Base-by-base conservation (phyloP, 2,888 invertebrate species). In the Drosophila anceps region DNA sequence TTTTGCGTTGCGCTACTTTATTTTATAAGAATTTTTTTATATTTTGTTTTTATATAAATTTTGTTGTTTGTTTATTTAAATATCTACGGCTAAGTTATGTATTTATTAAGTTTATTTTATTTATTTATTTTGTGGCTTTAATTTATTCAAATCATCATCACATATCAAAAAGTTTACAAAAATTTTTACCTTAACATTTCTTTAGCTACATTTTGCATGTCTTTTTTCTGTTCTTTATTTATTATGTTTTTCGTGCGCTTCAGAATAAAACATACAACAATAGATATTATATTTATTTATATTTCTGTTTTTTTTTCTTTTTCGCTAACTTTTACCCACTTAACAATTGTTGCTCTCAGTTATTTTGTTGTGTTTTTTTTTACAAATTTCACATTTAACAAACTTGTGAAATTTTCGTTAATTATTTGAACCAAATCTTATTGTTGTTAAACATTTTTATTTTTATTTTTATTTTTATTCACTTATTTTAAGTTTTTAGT, bases 61-160 rank as follows among this genome's bases (percentile, higher is more conserved):
- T 18, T 60, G 12, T 65, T 69, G 13, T 65, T 66, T 69, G 84
- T 79, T 87, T 71, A 68, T 81, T 83, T 71, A 70, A 76, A 84
- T 86, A 81, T 73, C 88, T 86, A 90, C 69, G 69, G 69, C 89
- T 83, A 79, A 60, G 46, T 68, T 75, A 62, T 72, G 70, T 65
- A 68, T 70, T 33, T 69, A 57, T 67, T 73, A 39, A 35, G 51
- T 53, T 54, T 51, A 33, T 20, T 33, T 33, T 5, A 18, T 50
- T 50, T 46, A 29, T 54, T 61, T 31, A n/a, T 55, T 24, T 44
- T 61, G 82, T 88, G 80, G 77, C 73, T 85, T 81, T 80, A 83
- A 79, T 90, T 78, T 90, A 84, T 76, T 80, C 87, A 89, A 91
- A 91, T 91, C 91, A 90, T 91, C 91, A 91, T 91, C 91, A 91